Percentiles rank a stretch among this genome's conserved stretches.
Conservation (phyloP, 2,888 invertebrate genomes). For the Autographa gamma region DNA sequence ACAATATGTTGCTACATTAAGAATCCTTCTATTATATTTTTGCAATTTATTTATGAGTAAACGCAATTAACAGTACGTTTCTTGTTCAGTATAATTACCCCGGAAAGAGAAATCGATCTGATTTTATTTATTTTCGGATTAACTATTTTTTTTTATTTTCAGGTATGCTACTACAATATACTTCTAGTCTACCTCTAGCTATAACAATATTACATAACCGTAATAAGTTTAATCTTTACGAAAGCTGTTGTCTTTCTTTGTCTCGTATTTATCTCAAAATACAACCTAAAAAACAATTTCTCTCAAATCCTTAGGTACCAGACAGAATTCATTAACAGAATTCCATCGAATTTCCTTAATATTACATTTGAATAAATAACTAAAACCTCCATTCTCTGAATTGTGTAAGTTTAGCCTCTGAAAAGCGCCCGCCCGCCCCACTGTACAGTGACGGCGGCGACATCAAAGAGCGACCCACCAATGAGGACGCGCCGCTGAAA, state of each 20-base stretch:
- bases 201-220: too few species aligned
- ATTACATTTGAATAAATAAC: slow-evolving; percentile 64
- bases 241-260: not conserved
- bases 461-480: slow-evolving; percentile 73
- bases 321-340: slow-evolving; percentile 19
- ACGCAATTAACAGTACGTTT: too few species aligned
- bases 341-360: slow-evolving; percentile 42
- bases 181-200: too few species aligned
- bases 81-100: too few species aligned
- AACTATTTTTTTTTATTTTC: too few species aligned
- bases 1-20: too few species aligned
- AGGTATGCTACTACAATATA: too few species aligned
- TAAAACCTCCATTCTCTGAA: slow-evolving; percentile 58
- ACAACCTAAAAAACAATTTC: not conserved
- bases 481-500: slow-evolving; percentile 79
- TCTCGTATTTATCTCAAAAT: not conserved
- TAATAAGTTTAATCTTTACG: too few species aligned
- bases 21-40: too few species aligned
- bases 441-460: slow-evolving; percentile 78
- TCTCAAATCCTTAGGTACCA: slow-evolving; percentile 11
- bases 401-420: slow-evolving; percentile 69
- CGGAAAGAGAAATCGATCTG: too few species aligned
- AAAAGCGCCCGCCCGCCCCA: slow-evolving; percentile 79
- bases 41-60: too few species aligned
- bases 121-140: too few species aligned